These are phyloP conservation scores for Caranx melampygus DNA, from an alignment of 2,113 vertebrate genomes.

Conservation along the genomic window DNA sequence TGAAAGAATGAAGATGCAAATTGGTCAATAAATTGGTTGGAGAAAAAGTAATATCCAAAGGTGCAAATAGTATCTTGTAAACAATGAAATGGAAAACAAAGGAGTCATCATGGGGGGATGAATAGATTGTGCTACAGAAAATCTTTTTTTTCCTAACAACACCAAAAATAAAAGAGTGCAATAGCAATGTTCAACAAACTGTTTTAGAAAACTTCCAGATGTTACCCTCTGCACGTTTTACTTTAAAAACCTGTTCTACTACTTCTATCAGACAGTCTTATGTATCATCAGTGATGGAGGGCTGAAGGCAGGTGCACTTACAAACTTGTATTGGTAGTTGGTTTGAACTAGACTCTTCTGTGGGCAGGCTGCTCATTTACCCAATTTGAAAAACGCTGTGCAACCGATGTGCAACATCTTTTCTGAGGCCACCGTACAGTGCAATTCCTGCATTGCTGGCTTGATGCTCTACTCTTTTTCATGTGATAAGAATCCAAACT, in stretches of 20 bases:
- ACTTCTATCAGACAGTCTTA: no score
- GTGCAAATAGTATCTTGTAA: slow-evolving; percentile 13
- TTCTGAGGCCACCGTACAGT: not conserved
- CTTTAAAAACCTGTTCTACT: no score
- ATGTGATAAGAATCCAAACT: no score
- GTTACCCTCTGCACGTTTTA: not conserved
- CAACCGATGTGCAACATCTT: not conserved
- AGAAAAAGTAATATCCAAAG: slow-evolving; percentile 31
- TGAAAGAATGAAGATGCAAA: slow-evolving; percentile 26
- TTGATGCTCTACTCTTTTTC: no score
- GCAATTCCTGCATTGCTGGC: not conserved
- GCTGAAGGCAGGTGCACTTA: not conserved
- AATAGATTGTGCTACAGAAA: not conserved
- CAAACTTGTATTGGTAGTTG: not conserved
- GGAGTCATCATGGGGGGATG: not conserved
- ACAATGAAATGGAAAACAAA: not conserved
- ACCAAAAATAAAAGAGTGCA: not conserved
- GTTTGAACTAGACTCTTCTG: not conserved
- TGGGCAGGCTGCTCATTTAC: not conserved
- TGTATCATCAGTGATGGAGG: not conserved
- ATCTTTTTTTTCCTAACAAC: not conserved
- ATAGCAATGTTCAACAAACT: not conserved
- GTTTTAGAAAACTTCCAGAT: not conserved
- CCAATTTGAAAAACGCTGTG: slow-evolving; percentile 8
- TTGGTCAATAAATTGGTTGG: slow-evolving; percentile 22